Percentiles rank a stretch among this genome's conserved stretches.
phyloP scores from a whole-genome alignment of 2,797 vertebrate species.

The Falco berigora region DNA sequence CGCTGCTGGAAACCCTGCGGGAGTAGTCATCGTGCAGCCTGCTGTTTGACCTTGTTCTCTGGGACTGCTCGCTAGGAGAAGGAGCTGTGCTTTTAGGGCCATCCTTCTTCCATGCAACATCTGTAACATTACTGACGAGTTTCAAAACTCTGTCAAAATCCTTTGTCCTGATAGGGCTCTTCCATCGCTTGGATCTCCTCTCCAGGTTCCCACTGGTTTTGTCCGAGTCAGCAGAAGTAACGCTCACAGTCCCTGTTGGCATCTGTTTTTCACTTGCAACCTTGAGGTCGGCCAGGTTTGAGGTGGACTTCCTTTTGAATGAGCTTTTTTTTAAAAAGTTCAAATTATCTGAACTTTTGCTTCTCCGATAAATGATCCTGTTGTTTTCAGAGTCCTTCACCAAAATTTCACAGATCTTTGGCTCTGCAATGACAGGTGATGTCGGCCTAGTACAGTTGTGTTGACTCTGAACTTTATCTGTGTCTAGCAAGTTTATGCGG shows the following conservation, averaged over 20 bases:
- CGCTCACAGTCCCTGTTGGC: slow-evolving; percentile 74
- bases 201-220: slow-evolving; percentile 32
- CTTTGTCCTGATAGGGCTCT: slow-evolving; percentile 77
- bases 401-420: slow-evolving; percentile 53
- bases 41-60: slow-evolving; percentile 69
- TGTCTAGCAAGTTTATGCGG: slow-evolving; percentile 83
- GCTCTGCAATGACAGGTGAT: slow-evolving; percentile 23
- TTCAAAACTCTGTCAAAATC: slow-evolving; percentile 81
- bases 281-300: slow-evolving; percentile 70
- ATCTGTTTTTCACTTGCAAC: slow-evolving; percentile 33
- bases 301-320: slow-evolving; percentile 82
- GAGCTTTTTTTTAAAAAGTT: slow-evolving; percentile 81
- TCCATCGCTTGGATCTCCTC: slow-evolving; percentile 68
- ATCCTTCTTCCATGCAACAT: slow-evolving; percentile 75
- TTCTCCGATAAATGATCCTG: slow-evolving; percentile 77
- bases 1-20: slow-evolving; percentile 79
- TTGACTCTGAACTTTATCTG: background rate
- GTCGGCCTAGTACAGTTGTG: slow-evolving; percentile 16
- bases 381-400: slow-evolving; percentile 67
- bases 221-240: slow-evolving; percentile 72
- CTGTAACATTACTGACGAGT: slow-evolving; percentile 85
- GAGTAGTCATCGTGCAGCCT: slow-evolving; percentile 93
- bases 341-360: slow-evolving; percentile 89
- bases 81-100: background rate
- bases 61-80: slow-evolving; percentile 32